Evolutionary conservation across 2,888 invertebrate species (phyloP), one percentile per base, ranked within the genome.

Genomic region (Bellardia pandia): DNA sequence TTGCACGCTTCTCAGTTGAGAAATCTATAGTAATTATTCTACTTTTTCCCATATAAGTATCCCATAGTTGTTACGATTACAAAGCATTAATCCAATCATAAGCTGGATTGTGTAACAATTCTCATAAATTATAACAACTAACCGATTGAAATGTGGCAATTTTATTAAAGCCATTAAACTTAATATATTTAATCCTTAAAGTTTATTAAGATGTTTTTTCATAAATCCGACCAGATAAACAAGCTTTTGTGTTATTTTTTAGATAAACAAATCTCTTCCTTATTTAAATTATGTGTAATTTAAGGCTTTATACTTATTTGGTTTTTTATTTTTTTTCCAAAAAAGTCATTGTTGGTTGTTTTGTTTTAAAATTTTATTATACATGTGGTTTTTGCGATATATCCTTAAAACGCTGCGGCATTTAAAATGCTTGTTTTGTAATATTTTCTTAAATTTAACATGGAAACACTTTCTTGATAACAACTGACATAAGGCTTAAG

Each of bases 401-500:
- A 45, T 1, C 45, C 45, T n/a, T 14, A 51, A 51, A 51, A 51
- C 51, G n/a, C 14, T 8, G 53, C 23, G 64, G 53, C 66, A 33
- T 42, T 68, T 45, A 23, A 48, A 14, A n/a, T 14, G 33, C 9
- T 53, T 68, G 66, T 45, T 33, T 51, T 40, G 16, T n/a, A 42
- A 9, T 45, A 37, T 58, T 75, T 45, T 62, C 33, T 62, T 62
- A 2, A 16, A 62, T 42, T 51, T 51, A 62, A 75, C 75, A 62
- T 75, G 75, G 62, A 62, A 64, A 62, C 62, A 75, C n/a, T 74
- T 51, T 30, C 58, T 45, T 69, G n/a, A 42, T 33, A 33, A 60
- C 48, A 75, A 45, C 75, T 62, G 62, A 62, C 75, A 48, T 62
- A 48, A n/a, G 62, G 75, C 51, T 75, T 75, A 37, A 51, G 30